phyloP scores from a whole-genome alignment of 2,113 vertebrate genomes.

The Actinemys pallida region DNA sequence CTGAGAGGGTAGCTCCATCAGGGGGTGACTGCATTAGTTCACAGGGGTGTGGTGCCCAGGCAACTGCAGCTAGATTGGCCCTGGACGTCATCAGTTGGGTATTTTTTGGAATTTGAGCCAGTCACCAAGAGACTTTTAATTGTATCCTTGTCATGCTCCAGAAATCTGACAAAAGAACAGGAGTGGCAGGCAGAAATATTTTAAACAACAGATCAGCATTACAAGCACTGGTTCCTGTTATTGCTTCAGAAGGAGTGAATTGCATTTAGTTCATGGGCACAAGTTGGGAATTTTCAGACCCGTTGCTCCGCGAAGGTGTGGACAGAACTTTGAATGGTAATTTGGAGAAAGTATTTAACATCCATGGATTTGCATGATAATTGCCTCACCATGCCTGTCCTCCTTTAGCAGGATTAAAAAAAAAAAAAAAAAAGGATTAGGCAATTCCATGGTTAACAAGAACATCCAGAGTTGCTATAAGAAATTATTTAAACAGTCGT shows the following conservation, averaged over 20 bases:
- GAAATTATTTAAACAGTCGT: neutral
- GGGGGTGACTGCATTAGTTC: fast-evolving
- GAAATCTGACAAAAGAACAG: neutral
- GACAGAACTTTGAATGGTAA: neutral
- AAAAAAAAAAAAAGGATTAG: neutral
- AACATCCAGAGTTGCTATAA: neutral
- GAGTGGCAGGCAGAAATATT: neutral
- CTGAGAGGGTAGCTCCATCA: fast-evolving
- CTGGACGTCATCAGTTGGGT: fast-evolving
- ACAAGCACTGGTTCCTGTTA: fast-evolving
- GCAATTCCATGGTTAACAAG: neutral
- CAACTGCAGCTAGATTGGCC: neutral
- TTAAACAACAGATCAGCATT: neutral
- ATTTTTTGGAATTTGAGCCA: neutral
- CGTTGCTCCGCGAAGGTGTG: neutral
- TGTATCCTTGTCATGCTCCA: neutral
- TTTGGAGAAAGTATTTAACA: neutral
- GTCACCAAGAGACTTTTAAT: neutral
- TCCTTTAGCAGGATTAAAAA: neutral
- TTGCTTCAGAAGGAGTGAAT: neutral
- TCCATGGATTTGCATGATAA: neutral
- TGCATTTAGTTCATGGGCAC: neutral
- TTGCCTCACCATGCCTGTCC: neutral
- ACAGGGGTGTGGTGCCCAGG: fast-evolving
- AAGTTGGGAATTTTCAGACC: neutral